Evolutionary conservation across 2,797 vertebrate species (phyloP).

Genomic region (Rhinoraja longicauda): DNA sequence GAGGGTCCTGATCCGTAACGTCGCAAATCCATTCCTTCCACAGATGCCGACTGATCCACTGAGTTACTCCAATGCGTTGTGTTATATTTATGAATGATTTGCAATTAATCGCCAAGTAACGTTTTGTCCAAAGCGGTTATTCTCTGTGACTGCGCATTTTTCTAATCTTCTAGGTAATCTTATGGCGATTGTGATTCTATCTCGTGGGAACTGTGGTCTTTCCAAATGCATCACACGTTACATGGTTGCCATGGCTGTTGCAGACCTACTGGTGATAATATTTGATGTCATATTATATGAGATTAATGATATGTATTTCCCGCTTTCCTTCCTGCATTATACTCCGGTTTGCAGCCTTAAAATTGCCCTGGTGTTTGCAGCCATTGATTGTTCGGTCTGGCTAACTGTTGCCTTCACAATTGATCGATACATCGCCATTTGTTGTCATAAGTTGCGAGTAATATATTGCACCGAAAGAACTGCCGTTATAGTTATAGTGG

Average conservation of each 20-base stretch:
- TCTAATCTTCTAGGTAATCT: not conserved
- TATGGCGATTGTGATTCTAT: not conserved
- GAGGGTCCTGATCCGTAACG: no score
- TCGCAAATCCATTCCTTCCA: no score
- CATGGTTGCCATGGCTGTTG: not conserved
- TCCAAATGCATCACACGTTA: not conserved
- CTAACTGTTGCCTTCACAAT: not conserved
- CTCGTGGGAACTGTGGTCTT: not conserved
- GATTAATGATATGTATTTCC: not conserved
- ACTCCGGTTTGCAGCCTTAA: not conserved
- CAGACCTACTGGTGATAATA: constrained; percentile 9
- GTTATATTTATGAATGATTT: not conserved
- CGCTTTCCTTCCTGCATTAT: not conserved
- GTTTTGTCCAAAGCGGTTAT: not conserved
- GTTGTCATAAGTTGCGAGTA: not conserved
- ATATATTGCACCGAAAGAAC: not conserved
- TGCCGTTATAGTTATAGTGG: not conserved
- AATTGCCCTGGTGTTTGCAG: not conserved
- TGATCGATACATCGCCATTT: not conserved
- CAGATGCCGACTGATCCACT: no score
- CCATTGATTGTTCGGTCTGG: not conserved
- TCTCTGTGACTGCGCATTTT: not conserved
- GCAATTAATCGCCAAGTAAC: not conserved
- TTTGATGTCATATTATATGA: constrained; percentile 6
- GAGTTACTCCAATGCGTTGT: no score